Percentiles rank a stretch among this genome's conserved stretches.
Conservation (phyloP, 2,797 vertebrate genomes). For the Urosaurus nigricauda region DNA sequence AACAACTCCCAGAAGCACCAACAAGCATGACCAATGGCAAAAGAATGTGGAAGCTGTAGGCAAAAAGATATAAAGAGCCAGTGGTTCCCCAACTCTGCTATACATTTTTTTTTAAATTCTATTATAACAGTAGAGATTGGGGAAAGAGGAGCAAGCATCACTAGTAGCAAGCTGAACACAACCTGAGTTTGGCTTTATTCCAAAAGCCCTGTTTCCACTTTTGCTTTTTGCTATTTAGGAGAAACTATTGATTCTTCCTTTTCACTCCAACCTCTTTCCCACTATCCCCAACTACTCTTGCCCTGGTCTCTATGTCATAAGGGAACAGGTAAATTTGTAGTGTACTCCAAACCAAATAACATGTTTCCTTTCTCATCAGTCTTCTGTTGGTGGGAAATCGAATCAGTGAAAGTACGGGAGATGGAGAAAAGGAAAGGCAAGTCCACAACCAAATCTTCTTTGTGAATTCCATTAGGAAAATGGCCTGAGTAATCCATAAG, state of each 20-base stretch:
- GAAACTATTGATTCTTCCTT: background rate
- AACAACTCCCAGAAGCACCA: too few species aligned
- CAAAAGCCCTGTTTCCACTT: background rate
- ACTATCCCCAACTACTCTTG: background rate
- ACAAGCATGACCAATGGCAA: too few species aligned
- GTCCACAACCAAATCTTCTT: constrained; percentile 31
- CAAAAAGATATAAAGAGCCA: too few species aligned
- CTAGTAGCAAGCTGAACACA: rapidly evolving
- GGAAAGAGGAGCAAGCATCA: background rate
- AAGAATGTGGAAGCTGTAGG: too few species aligned
- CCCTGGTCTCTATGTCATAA: background rate
- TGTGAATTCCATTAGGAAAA: constrained; percentile 11
- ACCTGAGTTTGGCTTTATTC: background rate
- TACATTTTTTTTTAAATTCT: background rate
- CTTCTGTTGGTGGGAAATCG: background rate
- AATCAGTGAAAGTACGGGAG: background rate
- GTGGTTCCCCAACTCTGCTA: too few species aligned
- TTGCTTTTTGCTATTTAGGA: background rate
- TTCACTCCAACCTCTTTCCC: background rate
- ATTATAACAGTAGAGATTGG: background rate
- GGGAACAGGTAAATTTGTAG: background rate
- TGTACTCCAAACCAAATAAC: constrained; percentile 32
- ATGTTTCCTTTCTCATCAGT: background rate
- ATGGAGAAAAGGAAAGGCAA: constrained; percentile 9
- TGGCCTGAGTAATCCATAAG: constrained; percentile 23